Percentiles rank a stretch among this genome's conserved stretches.
These are phyloP conservation scores for Drosophila setifemur DNA, from an alignment of 1,140 invertebrate species.

Conservation along the genomic window DNA sequence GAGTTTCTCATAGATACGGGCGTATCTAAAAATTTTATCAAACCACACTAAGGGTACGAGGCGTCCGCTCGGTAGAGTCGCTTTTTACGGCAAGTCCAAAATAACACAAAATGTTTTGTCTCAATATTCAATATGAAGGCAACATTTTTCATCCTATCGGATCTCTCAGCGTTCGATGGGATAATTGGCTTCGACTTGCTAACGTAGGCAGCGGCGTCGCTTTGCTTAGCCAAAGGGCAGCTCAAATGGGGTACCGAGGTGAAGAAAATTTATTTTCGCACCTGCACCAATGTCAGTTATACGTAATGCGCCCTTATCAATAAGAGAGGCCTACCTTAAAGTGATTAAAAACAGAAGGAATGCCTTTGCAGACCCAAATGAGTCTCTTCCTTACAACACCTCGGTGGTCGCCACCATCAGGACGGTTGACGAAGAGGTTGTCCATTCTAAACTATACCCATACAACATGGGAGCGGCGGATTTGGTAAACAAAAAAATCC, in stretches of 20 bases:
- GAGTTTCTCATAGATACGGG: too few species aligned
- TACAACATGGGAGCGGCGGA: too few species aligned
- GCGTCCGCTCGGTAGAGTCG: background rate
- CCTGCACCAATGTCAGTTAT: constrained; percentile 4
- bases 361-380: too few species aligned
- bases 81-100: background rate
- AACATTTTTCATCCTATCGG: background rate
- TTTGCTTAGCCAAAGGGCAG: too few species aligned
- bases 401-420: too few species aligned
- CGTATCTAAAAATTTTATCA: too few species aligned
- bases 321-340: background rate
- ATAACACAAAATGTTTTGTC: background rate
- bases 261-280: background rate
- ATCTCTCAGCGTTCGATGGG: background rate
- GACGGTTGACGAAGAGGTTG: too few species aligned
- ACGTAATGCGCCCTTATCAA: background rate
- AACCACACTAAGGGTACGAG: too few species aligned
- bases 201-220: background rate
- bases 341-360: too few species aligned
- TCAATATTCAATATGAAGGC: background rate
- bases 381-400: too few species aligned
- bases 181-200: background rate
- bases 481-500: too few species aligned
- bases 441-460: too few species aligned
- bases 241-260: background rate